phyloP scores from a whole-genome alignment of 2,797 vertebrate species.

The Ceyx erithaca region DNA sequence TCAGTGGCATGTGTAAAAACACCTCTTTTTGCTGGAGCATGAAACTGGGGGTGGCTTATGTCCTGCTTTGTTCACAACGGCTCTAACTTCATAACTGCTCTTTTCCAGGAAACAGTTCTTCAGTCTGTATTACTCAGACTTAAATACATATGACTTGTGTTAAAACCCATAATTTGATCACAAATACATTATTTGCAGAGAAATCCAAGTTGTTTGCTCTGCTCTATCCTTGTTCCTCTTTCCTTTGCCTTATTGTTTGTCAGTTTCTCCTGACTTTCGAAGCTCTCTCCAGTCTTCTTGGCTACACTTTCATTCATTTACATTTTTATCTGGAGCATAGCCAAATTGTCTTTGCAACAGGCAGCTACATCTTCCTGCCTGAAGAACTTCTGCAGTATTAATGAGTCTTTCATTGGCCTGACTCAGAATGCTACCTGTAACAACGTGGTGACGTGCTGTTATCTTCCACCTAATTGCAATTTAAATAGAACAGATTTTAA shows the following conservation, averaged over 20 bases:
- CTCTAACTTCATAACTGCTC: background rate
- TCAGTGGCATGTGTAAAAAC: background rate
- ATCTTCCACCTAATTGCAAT: background rate
- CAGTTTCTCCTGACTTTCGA: background rate
- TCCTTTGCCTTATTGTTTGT: background rate
- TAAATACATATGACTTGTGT: background rate
- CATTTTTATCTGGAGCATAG: background rate
- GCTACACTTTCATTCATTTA: background rate
- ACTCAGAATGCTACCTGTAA: constrained; percentile 17
- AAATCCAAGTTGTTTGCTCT: background rate
- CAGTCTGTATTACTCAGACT: background rate
- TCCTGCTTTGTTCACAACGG: background rate
- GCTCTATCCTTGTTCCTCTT: background rate
- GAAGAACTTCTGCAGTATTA: background rate
- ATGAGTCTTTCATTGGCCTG: background rate
- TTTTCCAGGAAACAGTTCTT: background rate
- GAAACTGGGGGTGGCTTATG: background rate
- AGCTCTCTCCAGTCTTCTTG: background rate
- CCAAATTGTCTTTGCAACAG: background rate
- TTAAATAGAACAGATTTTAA: background rate
- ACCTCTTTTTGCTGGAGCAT: background rate
- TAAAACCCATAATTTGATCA: background rate
- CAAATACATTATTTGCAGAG: background rate
- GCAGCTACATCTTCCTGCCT: background rate
- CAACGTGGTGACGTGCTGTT: background rate